Conservation (phyloP, 1,140 invertebrate genomes). For the Globodera ellingtonae region DNA sequence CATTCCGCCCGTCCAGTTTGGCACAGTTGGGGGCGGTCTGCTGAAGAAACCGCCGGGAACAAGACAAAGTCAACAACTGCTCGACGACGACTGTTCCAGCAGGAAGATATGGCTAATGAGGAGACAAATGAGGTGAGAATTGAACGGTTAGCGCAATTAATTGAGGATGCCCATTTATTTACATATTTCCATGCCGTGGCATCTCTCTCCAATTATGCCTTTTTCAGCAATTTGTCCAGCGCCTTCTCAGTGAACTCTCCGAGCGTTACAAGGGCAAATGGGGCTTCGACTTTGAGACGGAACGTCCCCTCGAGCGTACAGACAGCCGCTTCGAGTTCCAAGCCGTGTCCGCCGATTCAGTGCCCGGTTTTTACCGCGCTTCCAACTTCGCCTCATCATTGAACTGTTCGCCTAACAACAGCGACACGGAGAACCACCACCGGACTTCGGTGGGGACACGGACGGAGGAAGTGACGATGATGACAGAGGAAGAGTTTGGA, state of each 20-base stretch:
- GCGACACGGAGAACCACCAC: constrained; percentile 1
- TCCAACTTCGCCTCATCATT: neutral
- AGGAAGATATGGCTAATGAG: constrained; percentile 1
- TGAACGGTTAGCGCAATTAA: neutral
- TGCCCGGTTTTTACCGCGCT: constrained; percentile 22
- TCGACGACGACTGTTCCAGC: constrained; percentile 18
- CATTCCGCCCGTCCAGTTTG: constrained; percentile 24
- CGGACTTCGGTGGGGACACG: neutral
- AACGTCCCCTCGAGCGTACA: constrained; percentile 5
- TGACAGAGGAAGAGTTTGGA: neutral
- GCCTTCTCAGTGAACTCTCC: constrained; percentile 11
- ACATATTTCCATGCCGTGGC: too few relatives aligned
- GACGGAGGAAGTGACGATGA: neutral
- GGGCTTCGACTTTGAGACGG: constrained; percentile 23
- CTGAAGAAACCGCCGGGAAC: neutral
- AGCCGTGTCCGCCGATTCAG: constrained; percentile 7
- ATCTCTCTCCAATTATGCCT: neutral
- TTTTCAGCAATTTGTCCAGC: constrained; percentile 26
- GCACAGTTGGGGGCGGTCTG: constrained; percentile 12
- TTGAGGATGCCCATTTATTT: neutral
- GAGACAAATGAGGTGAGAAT: neutral
- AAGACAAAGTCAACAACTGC: constrained; percentile 3
- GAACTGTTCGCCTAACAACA: neutral
- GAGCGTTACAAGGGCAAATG: constrained; percentile 26
- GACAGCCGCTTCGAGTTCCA: constrained; percentile 15